Conservation (phyloP, 2,113 vertebrate species). For the Alaudala cheleensis region DNA sequence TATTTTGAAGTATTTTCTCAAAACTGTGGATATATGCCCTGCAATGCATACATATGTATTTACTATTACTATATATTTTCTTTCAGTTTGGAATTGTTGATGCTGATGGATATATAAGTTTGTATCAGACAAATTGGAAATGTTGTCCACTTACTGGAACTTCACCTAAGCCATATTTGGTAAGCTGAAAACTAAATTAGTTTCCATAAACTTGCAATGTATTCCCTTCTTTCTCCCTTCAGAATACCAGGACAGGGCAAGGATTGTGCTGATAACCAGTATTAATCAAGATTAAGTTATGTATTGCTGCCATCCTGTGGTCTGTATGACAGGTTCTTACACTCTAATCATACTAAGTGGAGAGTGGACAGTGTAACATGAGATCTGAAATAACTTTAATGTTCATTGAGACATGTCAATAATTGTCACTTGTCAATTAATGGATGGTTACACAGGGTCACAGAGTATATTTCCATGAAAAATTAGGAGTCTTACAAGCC, state of each 20-base stretch:
- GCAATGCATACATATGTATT: neutral
- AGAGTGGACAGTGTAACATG: neutral
- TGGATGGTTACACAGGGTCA: accelerated
- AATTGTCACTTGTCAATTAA: neutral
- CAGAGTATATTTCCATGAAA: neutral
- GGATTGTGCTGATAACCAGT: neutral
- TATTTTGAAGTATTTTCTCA: neutral
- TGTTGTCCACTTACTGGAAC: constrained; percentile 82
- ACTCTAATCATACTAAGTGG: neutral
- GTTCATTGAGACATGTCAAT: neutral
- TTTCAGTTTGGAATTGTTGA: constrained; percentile 94
- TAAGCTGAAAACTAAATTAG: constrained; percentile 62
- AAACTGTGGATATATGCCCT: neutral
- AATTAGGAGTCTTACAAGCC: neutral
- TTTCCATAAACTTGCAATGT: neutral
- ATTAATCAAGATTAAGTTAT: neutral
- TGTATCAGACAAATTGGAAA: constrained; percentile 95
- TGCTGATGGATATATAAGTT: constrained; percentile 92
- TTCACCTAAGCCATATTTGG: constrained; percentile 92
- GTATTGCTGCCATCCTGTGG: neutral
- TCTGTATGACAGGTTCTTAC: neutral
- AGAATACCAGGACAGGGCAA: neutral
- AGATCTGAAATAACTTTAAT: neutral
- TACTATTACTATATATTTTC: neutral
- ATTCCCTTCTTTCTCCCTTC: neutral